Evolutionary conservation across 2,888 invertebrate genomes (phyloP), one percentile per base, ranked within the genome.

Genomic region (Glaucopsyche alexis): DNA sequence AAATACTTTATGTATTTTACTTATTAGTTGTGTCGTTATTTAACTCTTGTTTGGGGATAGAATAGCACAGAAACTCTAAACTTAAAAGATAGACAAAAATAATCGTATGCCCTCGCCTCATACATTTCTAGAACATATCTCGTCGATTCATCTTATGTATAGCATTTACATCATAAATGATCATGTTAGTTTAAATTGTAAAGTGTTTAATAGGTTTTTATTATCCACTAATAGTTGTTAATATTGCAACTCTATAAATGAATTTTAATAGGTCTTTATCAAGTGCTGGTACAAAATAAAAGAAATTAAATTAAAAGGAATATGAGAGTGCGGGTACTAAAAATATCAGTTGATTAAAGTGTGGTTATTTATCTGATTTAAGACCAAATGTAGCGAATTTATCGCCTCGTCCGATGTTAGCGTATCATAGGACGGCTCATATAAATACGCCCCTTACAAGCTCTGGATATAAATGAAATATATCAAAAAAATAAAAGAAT

Each of bases 331-430:
- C 42, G n/a, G 8, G 49, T 69, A 69, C 69, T 69, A 69, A 69
- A 69, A 69, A 69, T 69, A 69, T 69, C 69, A 49, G 69, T 69
- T 69, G 69, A 69, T 69, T 69, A 69, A 69, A 69, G 29, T 69
- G 45, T 7, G 29, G 69, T 47, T 69, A 47, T 67, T 67, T 67
- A 69, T 69, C 69, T 69, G 69, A 69, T 69, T 49, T 49, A 69
- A 69, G 69, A 69, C 69, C 69, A 69, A 69, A 69, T 69, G 69
- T 29, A 29, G 69, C 29, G 29, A 69, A 69, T 69, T 69, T 69
- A 69, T 69, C 49, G 29, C 69, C 69, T 14, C 47, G 47, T 13
- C 29, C 49, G 49, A 47, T 29, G 67, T 45, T 69, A 14, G 69
- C 29, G 69, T 69, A 69, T 69, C 69, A 69, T 69, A 69, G 47